Evolutionary conservation across 2,113 vertebrate species (phyloP), one percentile per base, ranked within the genome.

Genomic region (Pterocles burchelli): DNA sequence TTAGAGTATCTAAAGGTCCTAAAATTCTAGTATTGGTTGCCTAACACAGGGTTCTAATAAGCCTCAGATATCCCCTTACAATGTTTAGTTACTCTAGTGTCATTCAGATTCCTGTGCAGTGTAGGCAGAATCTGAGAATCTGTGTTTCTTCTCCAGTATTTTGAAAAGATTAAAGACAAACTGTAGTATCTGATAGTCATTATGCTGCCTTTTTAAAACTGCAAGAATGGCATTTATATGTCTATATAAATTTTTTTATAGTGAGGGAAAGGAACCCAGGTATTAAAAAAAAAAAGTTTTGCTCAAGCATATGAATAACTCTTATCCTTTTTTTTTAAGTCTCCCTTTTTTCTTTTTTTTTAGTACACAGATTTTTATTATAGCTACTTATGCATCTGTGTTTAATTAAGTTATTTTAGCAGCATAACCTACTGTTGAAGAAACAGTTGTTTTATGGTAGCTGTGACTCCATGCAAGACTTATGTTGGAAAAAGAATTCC

Each of bases 381-480:
- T 26, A 81, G 49, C 67, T 85, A 51, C 65, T 79, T 83, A 61
- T n/a, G 54, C 63, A 46, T 84, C 46, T 76, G 25, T 76, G 49
- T 71, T 76, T 62, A 81, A 76, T 26, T 34, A 78, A 88, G 38
- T 80, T 1, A 77, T 84, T 85, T 94, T 94, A 92, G 73, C 57
- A 91, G 48, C 38, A 51, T 77, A 84, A 90, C 25, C 4, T 90
- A 52, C 65, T 85, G 8, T 78, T 88, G 59, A 55, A 76, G 51
- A 74, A 92, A 36, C 45, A 94, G 65, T 68, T 72, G 62, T n/a
- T 84, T 87, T 85, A 48, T 45, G 63, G 59, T 94, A 79, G 41
- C 62, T 95, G 5, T 70, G 94, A 84, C 36, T 85, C 55, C 91
- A 95, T 94, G 87, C 41, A 85, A 95, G 57, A 78, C 59, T 88